Evolutionary conservation across 1,140 invertebrate species (phyloP).

Genomic region (Homalodisca vitripennis): DNA sequence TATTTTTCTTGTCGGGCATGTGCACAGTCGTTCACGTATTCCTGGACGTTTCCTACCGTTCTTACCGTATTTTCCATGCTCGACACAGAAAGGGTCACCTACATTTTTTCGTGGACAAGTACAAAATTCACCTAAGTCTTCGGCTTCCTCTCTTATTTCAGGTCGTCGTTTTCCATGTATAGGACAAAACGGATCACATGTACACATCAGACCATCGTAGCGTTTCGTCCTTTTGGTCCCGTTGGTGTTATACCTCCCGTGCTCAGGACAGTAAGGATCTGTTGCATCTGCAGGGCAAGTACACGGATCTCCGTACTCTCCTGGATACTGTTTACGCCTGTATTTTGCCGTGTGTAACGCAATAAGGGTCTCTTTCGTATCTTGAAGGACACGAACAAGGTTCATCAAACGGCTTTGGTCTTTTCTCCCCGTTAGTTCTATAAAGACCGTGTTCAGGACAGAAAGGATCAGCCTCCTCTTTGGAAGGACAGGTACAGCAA

Average conservation of each 20-base stretch:
- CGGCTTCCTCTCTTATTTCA: not conserved
- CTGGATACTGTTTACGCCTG: not conserved
- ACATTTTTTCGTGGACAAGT: not conserved
- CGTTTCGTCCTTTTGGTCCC: not conserved
- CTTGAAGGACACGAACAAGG: not conserved
- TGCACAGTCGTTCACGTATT: not conserved
- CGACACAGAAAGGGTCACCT: not conserved
- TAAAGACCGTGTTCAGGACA: not conserved
- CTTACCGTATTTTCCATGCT: not conserved
- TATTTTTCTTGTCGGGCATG: not conserved
- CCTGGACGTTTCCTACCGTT: not conserved
- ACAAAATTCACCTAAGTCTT: not conserved
- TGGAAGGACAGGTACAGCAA: not conserved
- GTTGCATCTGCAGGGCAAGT: not conserved
- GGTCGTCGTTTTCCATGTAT: not conserved
- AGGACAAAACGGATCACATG: not conserved
- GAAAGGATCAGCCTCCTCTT: not conserved
- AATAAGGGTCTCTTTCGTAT: not conserved
- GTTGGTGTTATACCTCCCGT: not conserved
- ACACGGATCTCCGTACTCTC: not conserved
- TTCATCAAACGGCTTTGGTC: not conserved
- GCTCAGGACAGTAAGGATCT: conserved; percentile 7
- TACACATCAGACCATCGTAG: not conserved
- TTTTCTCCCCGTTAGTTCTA: not conserved
- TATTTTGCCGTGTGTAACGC: not conserved